Evolutionary conservation across 2,113 vertebrate genomes (phyloP), one percentile per base, ranked within the genome.

Genomic region (Xenopus borealis): DNA sequence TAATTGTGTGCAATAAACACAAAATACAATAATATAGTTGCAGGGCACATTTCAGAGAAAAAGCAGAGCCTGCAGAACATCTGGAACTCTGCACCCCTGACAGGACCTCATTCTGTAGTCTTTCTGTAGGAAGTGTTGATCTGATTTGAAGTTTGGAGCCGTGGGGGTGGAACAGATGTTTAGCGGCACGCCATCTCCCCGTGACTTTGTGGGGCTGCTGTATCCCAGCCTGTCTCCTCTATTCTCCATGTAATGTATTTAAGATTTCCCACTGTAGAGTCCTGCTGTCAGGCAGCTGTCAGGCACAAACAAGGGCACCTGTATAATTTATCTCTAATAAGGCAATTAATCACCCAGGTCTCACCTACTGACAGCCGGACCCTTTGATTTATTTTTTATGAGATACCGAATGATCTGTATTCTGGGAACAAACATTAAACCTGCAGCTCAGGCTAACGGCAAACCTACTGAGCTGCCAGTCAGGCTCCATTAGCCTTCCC

Each of bases 271-370:
- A 27, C 13, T 44, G 65, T 23, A 27, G 27, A 23, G 65, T 40
- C 72, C 55, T 40, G 65, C 72, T 68, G 65, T 59, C 64, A 62
- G 10, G 40, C 72, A 68, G 53, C 45, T 75, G 72, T 75, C 72
- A 75, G 55, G 1, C 45, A 20, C 72, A 68, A 62, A 62, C 62
- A 58, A 47, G 63, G 72, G 72, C 57, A 50, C 57, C 65, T 13
- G 65, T 52, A 52, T 75, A 53, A 75, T 75, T 45, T 62, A 62
- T 69, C 65, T 75, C 44, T 75, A 68, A 75, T 75, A 68, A 75
- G 72, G 65, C 72, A 19, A 75, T 75, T 75, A 75, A 75, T 69
- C 65, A 69, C 19, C 50, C 30, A 27, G 64, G 14, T 47, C 53
- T 61, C 55, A 18, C 55, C 72, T 69, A 12, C 65, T 52, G 72